Evolutionary conservation across 2,113 vertebrate species (phyloP).

Genomic region (Rissa tridactyla): DNA sequence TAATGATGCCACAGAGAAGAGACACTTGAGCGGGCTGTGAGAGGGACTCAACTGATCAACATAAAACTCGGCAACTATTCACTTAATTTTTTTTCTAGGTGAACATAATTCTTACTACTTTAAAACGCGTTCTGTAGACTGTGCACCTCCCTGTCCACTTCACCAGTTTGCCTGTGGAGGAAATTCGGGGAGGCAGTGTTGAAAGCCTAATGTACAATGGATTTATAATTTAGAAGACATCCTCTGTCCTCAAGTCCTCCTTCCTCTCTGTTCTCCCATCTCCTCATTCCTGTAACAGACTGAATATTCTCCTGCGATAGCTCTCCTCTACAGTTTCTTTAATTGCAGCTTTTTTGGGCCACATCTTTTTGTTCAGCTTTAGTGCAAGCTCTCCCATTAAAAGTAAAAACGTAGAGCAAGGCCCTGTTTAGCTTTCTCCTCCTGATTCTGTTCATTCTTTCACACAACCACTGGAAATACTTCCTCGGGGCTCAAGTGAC

Average conservation of each 20-base stretch:
- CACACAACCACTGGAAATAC: background rate
- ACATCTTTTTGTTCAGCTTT: background rate
- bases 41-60: accelerated
- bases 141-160: background rate
- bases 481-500: background rate
- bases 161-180: background rate
- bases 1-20: background rate
- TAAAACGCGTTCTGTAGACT: accelerated
- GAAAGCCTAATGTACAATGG: background rate
- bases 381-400: background rate
- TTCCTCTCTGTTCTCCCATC: background rate
- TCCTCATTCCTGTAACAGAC: background rate
- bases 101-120: background rate
- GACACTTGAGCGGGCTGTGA: background rate
- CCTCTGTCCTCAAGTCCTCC: background rate
- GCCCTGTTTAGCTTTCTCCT: background rate
- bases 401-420: background rate
- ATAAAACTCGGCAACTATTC: background rate
- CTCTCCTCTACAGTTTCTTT: background rate
- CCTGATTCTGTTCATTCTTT: background rate
- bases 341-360: background rate
- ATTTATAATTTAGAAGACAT: accelerated
- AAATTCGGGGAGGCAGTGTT: accelerated
- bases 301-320: background rate
- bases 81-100: background rate